Percentiles rank a stretch among this genome's conserved stretches.
These are phyloP conservation scores for Procapra przewalskii DNA, from an alignment of 2,113 vertebrate genomes.

Conservation along the genomic window DNA sequence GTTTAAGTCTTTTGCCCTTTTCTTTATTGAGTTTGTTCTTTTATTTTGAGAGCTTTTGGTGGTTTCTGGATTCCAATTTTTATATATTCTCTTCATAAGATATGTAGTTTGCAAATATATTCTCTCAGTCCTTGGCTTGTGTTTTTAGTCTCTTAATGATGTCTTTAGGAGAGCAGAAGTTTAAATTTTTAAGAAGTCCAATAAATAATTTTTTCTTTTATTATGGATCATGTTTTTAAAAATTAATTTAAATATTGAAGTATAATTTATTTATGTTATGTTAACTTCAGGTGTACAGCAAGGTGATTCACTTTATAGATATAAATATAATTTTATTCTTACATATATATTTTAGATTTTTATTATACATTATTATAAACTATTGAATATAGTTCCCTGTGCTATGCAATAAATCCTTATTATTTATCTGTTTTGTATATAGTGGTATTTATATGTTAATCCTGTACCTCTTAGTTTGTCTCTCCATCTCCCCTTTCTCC, in stretches of 20 bases:
- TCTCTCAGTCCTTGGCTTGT: not conserved
- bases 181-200: not conserved
- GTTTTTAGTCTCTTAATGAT: not conserved
- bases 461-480: not conserved
- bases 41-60: not conserved
- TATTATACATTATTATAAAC: not conserved
- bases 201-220: not conserved
- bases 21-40: not conserved
- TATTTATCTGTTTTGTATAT: not conserved
- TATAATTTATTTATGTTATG: not conserved
- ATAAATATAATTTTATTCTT: not conserved
- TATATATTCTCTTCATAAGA: not conserved
- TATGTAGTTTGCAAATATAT: not conserved
- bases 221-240: not conserved
- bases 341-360: not conserved
- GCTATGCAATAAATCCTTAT: not conserved
- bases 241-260: not conserved
- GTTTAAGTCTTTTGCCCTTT: not conserved
- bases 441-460: not conserved
- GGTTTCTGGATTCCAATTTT: not conserved
- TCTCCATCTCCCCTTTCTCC: not conserved
- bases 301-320: not conserved
- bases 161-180: not conserved
- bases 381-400: not conserved
- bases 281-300: not conserved